Base-by-base conservation (phyloP, 1,140 invertebrate genomes). In the Papilio polyxenes region DNA sequence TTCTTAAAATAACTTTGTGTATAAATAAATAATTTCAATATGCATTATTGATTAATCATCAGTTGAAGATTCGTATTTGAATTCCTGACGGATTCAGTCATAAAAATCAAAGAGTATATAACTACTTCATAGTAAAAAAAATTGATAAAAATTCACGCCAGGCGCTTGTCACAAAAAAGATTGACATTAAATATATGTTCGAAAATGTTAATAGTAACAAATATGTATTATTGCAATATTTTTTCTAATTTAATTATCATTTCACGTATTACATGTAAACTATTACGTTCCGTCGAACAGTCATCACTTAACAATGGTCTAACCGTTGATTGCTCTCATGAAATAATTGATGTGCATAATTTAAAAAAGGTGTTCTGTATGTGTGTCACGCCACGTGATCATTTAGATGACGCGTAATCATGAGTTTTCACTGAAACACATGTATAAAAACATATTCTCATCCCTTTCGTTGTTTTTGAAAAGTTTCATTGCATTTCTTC, bases 281-380 rank as follows among this genome's bases (percentile, higher is more conserved):
- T 56, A 56, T 56, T 17, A 56, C 17, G 56, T 59, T 59, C 2
- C 17, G n/a, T 53, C 17, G 10, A 53, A 59, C n/a, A 59, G 17
- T 59, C 56, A 20, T 59, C n/a, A 59, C 17, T 20, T 3, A 20
- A 59, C 6, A 59, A 20, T 59, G 56, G 4, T 44, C 10, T 59
- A 17, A 59, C n/a, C n/a, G 56, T 59, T 59, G 17, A 59, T 59
- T 59, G 56, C 8, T 59, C 53, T 56, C n/a, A 59, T 59, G 2
- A 59, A 59, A 59, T 59, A 59, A 59, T 59, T 59, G 56, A 59
- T 59, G 56, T 59, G 23, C 23, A 31, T 31, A n/a, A 59, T 59
- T 59, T n/a, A 59, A 59, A 59, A 59, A 59, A 6, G 56, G n/a
- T 59, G 8, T 20, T 20, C 56, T 8, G n/a, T 59, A 59, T 59